Percentiles rank a stretch among this genome's conserved stretches.
Conservation (phyloP, 2,113 vertebrate species). For the Urocynchramus pylzowi region DNA sequence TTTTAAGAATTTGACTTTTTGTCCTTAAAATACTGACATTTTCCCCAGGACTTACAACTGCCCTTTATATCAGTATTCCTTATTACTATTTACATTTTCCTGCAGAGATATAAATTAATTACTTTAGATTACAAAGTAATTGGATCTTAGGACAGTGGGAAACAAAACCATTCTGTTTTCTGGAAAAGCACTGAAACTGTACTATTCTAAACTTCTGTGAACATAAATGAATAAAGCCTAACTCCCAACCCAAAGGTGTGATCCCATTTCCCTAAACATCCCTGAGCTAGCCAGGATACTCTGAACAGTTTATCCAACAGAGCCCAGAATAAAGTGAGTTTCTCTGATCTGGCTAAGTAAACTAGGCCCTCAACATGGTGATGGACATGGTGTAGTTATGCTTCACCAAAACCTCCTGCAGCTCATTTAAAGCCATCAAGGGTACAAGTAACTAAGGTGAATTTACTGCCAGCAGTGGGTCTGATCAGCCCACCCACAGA, state of each 20-base stretch:
- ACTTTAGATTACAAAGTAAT: background rate
- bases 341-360: background rate
- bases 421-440: background rate
- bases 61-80: background rate
- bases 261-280: background rate
- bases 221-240: background rate
- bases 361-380: background rate
- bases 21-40: background rate
- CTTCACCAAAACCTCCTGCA: background rate
- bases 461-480: background rate
- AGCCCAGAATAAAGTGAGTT: fast-evolving
- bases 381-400: fast-evolving
- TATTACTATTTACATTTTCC: background rate
- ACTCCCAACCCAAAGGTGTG: background rate
- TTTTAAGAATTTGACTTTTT: background rate
- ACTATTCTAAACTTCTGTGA: background rate
- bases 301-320: background rate
- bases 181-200: background rate
- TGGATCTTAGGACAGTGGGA: background rate
- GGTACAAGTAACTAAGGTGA: background rate
- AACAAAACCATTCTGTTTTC: background rate
- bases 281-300: background rate
- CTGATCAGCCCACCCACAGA: background rate
- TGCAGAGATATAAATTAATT: background rate
- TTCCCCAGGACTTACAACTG: background rate